Conservation (phyloP, 2,113 vertebrate species). For the Regulus satrapa region DNA sequence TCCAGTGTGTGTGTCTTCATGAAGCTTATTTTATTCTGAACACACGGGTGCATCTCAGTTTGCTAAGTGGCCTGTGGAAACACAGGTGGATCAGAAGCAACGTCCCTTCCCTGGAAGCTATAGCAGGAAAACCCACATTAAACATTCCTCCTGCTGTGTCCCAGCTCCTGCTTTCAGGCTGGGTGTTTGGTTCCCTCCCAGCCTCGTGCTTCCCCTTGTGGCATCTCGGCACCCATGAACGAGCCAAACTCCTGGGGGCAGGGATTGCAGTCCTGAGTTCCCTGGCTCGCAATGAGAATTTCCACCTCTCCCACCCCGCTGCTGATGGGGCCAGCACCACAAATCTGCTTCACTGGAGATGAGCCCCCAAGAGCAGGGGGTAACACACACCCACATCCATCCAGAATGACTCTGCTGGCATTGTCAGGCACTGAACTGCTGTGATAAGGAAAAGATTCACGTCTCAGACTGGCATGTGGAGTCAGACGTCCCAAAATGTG, state of each 20-base stretch:
- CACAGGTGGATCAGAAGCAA: not conserved
- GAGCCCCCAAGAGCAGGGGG: not conserved
- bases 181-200: not conserved
- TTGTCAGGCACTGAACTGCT: not conserved
- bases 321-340: not conserved
- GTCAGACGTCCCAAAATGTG: not conserved
- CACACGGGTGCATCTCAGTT: not conserved
- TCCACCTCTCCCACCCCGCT: not conserved
- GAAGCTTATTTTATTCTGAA: not conserved
- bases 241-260: not conserved
- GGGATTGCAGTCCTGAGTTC: not conserved
- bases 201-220: not conserved
- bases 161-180: not conserved
- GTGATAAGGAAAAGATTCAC: not conserved
- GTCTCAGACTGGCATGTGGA: fast-evolving
- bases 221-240: not conserved
- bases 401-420: not conserved
- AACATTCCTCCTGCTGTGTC: not conserved
- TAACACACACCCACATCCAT: not conserved
- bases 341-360: not conserved
- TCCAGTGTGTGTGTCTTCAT: not conserved
- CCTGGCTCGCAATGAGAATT: not conserved
- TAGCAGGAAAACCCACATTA: not conserved
- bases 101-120: not conserved
- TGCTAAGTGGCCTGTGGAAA: not conserved